Evolutionary conservation across 1,140 invertebrate species (phyloP).

Genomic region (Antheraea pernyi): DNA sequence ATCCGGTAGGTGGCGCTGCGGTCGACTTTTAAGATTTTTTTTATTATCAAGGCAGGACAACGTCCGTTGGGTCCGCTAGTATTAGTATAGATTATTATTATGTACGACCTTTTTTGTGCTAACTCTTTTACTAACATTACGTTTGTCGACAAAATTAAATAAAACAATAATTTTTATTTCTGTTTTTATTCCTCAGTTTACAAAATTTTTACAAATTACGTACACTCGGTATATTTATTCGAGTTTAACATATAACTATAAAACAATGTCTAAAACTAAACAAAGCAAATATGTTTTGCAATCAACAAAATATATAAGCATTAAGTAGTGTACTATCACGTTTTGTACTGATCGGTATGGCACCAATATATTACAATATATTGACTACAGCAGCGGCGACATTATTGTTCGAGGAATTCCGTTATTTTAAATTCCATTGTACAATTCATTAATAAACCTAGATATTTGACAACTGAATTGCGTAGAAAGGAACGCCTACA

Average conservation of each 20-base stretch:
- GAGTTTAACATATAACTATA: constrained; percentile 11
- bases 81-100: too few relatives aligned
- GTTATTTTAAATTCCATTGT: neutral
- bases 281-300: neutral
- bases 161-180: neutral
- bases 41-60: too few relatives aligned
- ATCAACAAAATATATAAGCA: neutral
- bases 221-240: constrained; percentile 18
- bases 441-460: neutral
- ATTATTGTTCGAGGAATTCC: too few relatives aligned
- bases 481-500: too few relatives aligned
- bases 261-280: constrained; percentile 15
- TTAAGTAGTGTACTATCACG: neutral
- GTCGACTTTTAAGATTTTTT: too few relatives aligned
- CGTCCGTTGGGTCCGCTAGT: too few relatives aligned
- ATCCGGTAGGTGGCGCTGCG: too few relatives aligned
- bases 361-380: neutral
- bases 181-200: neutral
- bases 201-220: constrained; percentile 19
- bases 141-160: neutral
- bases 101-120: too few relatives aligned
- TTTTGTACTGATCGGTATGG: neutral
- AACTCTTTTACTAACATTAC: too few relatives aligned
- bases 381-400: neutral
- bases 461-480: too few relatives aligned